These are phyloP conservation scores for Drosophila fuyamai DNA, from an alignment of 1,140 invertebrate species.

Conservation along the genomic window DNA sequence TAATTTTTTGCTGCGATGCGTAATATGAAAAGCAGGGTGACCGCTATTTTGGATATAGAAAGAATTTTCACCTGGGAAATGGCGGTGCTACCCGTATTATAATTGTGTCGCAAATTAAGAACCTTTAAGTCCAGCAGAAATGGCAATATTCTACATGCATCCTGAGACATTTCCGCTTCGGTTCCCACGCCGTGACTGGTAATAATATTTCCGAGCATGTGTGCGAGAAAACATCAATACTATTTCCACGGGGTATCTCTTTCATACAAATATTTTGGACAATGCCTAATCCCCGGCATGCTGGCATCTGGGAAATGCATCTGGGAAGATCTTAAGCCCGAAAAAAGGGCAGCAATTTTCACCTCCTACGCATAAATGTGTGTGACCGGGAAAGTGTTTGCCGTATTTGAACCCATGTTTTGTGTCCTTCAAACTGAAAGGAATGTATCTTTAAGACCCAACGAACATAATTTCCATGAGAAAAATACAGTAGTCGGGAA, in stretches of 20 bases:
- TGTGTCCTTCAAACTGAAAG: conserved; percentile 26
- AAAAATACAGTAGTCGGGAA: neutral
- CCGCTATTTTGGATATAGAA: conserved; percentile 9
- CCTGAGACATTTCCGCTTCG: conserved; percentile 11
- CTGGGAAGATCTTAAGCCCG: conserved; percentile 21
- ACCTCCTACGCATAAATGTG: conserved; percentile 42
- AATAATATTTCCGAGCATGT: conserved; percentile 45
- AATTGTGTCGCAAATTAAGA: conserved; percentile 24
- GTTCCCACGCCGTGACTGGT: conserved; percentile 47
- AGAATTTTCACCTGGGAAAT: conserved; percentile 27
- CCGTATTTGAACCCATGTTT: conserved; percentile 14
- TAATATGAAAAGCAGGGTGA: conserved; percentile 11
- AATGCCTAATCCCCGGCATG: conserved; percentile 31
- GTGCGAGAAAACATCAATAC: conserved; percentile 24
- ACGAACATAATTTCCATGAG: neutral
- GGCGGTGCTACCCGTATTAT: conserved; percentile 33
- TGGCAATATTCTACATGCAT: conserved; percentile 12
- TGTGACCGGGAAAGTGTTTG: conserved; percentile 33
- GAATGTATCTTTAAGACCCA: neutral
- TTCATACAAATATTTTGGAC: conserved; percentile 31
- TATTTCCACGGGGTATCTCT: conserved; percentile 21
- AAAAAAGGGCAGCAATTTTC: conserved; percentile 41
- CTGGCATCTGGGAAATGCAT: conserved; percentile 41
- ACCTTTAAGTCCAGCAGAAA: conserved; percentile 17
- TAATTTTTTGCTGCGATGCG: conserved; percentile 22